Percentiles rank a stretch among this genome's conserved stretches.
phyloP scores from a whole-genome alignment of 2,113 vertebrate species.

The Rhinolophus ferrumequinum region DNA sequence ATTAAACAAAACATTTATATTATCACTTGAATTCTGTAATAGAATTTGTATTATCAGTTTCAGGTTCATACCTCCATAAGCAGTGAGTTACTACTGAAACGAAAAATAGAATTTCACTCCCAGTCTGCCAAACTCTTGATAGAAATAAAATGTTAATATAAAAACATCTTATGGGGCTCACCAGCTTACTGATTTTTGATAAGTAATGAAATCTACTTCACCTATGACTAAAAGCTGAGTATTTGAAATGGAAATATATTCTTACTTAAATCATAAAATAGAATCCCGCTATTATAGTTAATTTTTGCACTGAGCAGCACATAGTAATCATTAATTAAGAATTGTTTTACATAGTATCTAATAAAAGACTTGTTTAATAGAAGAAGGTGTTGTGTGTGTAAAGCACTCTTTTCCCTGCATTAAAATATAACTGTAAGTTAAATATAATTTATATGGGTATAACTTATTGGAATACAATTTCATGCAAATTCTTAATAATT shows the following conservation, averaged over 20 bases:
- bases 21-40: not conserved
- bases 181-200: not conserved
- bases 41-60: not conserved
- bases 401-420: not conserved
- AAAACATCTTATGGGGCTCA: not conserved
- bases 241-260: conserved; percentile 22
- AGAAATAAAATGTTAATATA: not conserved
- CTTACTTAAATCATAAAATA: not conserved
- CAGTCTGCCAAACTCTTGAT: not conserved
- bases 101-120: not conserved
- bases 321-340: conserved; percentile 22
- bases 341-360: conserved; percentile 25
- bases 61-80: not conserved
- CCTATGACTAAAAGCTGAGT: not conserved
- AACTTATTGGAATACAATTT: conserved; percentile 35
- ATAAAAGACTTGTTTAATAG: not conserved
- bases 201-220: not conserved
- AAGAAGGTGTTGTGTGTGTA: not conserved
- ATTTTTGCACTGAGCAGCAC: not conserved
- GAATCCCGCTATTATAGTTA: not conserved
- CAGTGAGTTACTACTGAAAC: not conserved
- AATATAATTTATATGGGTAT: not conserved
- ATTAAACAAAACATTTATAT: not conserved
- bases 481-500: not conserved
- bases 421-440: not conserved